These are phyloP conservation scores for Pteronura brasiliensis DNA, from an alignment of 2,113 vertebrate genomes.

Conservation along the genomic window DNA sequence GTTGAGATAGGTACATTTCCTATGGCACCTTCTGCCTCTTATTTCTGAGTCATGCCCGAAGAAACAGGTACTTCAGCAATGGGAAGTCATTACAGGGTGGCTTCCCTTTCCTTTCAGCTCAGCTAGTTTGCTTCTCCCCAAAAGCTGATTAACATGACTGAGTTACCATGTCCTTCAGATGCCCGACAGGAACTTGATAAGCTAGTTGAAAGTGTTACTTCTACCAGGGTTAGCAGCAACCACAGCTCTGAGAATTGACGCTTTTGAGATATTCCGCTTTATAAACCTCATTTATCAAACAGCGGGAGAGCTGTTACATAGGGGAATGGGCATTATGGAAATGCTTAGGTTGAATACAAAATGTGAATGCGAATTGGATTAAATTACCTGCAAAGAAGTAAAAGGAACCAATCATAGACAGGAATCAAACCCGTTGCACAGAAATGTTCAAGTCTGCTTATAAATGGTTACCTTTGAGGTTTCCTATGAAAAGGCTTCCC, in stretches of 20 bases:
- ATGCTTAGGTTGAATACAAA: slow-evolving; percentile 37
- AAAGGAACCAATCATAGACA: slow-evolving; percentile 38
- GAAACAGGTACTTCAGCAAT: slow-evolving; percentile 8
- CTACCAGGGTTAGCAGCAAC: neutral
- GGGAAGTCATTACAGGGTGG: neutral
- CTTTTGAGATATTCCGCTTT: slow-evolving; percentile 14
- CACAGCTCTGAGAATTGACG: neutral
- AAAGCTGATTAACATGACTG: neutral
- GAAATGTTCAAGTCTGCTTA: neutral
- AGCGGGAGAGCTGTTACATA: slow-evolving; percentile 24
- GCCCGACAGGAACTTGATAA: neutral
- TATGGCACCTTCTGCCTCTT: neutral
- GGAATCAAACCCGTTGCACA: neutral
- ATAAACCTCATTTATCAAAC: slow-evolving; percentile 61
- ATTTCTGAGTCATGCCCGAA: neutral
- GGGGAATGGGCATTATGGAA: slow-evolving; percentile 30
- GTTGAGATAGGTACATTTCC: neutral
- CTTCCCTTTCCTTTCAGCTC: slow-evolving; percentile 20
- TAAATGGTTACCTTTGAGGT: neutral
- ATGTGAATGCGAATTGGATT: slow-evolving; percentile 31
- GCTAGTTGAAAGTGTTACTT: neutral
- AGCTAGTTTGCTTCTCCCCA: neutral
- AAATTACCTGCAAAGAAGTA: slow-evolving; percentile 42
- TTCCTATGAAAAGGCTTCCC: slow-evolving; percentile 27
- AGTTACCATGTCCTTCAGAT: neutral